Base-by-base conservation (phyloP, 2,797 vertebrate species). In the Gallinago stenura region DNA sequence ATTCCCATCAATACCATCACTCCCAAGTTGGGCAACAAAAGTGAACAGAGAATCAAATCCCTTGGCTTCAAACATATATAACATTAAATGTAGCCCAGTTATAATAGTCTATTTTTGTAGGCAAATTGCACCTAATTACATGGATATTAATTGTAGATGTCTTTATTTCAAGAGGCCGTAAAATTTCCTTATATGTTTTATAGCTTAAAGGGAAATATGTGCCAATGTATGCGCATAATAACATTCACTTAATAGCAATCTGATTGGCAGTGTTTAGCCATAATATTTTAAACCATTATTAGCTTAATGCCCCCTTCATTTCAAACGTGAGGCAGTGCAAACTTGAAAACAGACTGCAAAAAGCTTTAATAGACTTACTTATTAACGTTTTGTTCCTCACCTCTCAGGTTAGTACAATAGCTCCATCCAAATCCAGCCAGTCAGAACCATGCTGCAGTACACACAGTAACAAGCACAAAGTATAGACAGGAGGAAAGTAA, bases 371-470 rank as follows among this genome's bases (percentile, higher is more conserved):
- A 87, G 56, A 80, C 53, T 70, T 85, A 31, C 72, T 82, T 35
- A 77, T 60, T 30, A 76, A 54, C 6, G 30, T 46, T 28, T 76
- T 68, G 39, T 12, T 82, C 73, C 57, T 51, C 45, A 60, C 39
- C 82, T 87, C 53, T 72, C 83, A 51, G 45, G 35, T 96, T 93
- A 95, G 86, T 92, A 84, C 22, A 39, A 83, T 4, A 87, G 84
- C n/a, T 84, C 57, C 33, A 89, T 24, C 79, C 53, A 88, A 79
- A 83, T 41, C 78, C 85, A 93, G 70, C 46, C 93, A 87, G 73
- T 68, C 86, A 94, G 83, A 95, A 93, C 77, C 62, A 82, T 43
- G 77, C 76, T 87, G 90, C 41, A 81, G 35, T 60, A 95, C 56
- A 91, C 43, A 65, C 39, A 76, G 46, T 56, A 92, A 91, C 60